Percentiles rank a stretch among this genome's conserved stretches.
phyloP scores from a whole-genome alignment of 2,888 invertebrate genomes.

The Spodoptera littoralis region DNA sequence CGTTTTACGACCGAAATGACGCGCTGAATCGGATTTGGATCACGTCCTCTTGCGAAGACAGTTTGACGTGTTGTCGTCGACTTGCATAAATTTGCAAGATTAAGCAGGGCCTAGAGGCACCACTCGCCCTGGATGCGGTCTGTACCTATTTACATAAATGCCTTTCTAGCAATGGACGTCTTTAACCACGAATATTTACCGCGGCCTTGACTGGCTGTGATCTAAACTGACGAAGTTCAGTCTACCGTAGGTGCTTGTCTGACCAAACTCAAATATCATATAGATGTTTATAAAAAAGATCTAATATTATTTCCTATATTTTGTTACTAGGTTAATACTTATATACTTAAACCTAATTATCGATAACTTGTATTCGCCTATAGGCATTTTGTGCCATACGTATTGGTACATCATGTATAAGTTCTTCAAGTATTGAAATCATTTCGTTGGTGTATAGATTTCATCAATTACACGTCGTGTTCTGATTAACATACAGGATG shows the following conservation, averaged over 20 bases:
- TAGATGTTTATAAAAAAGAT: constrained; percentile 3
- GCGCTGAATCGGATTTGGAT: constrained; percentile 86
- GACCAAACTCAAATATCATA: constrained; percentile 19
- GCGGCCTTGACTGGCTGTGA: constrained; percentile 36
- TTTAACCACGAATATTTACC: constrained; percentile 61
- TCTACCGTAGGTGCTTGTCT: constrained; percentile 13
- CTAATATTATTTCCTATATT: too few relatives aligned
- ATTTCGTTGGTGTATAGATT: too few relatives aligned
- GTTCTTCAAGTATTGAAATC: too few relatives aligned
- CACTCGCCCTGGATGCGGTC: constrained; percentile 69
- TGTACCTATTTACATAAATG: constrained; percentile 81
- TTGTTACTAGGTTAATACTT: too few relatives aligned
- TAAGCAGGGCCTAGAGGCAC: constrained; percentile 74
- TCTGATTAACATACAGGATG: too few relatives aligned
- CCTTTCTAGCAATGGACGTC: constrained; percentile 64
- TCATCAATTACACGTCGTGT: too few relatives aligned
- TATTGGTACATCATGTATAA: too few relatives aligned
- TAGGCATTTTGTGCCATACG: too few relatives aligned
- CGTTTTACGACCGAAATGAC: constrained; percentile 85
- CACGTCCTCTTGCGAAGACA: constrained; percentile 84
- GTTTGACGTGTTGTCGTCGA: constrained; percentile 85
- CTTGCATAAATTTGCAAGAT: constrained; percentile 88
- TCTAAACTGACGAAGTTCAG: constrained; percentile 1
- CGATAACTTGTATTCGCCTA: too few relatives aligned
- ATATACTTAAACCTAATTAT: too few relatives aligned